phyloP scores from a whole-genome alignment of 2,113 vertebrate genomes.

The Sander lucioperca region DNA sequence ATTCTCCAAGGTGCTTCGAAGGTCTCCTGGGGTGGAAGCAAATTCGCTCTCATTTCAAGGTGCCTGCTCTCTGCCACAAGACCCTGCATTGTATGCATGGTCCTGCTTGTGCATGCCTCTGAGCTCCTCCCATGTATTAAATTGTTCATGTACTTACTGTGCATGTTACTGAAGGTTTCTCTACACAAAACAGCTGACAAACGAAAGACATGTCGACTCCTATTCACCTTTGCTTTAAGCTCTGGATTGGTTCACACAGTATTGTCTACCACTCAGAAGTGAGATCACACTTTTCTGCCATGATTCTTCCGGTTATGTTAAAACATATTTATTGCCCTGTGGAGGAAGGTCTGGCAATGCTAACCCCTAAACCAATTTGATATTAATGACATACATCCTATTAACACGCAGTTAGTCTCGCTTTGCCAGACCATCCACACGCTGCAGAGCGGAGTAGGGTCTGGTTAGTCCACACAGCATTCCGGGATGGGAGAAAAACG shows the following conservation, averaged over 20 bases:
- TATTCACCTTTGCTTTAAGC: not conserved
- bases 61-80: constrained; percentile 13
- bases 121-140: not conserved
- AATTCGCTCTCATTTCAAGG: constrained; percentile 47
- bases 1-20: constrained; percentile 60
- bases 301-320: not conserved
- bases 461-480: no score
- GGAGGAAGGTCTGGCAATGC: no score
- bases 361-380: no score
- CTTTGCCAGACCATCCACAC: no score
- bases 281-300: not conserved
- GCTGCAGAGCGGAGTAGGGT: no score
- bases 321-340: no score
- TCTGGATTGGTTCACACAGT: not conserved
- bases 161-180: not conserved
- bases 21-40: constrained; percentile 33
- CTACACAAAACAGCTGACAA: not conserved
- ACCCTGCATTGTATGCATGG: constrained; percentile 5
- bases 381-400: no score
- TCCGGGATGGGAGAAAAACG: no score
- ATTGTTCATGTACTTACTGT: not conserved
- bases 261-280: not conserved
- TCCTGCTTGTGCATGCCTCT: constrained; percentile 21
- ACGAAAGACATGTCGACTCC: not conserved
- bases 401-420: no score